phyloP scores from a whole-genome alignment of 1,140 invertebrate species.

The Acromyrmex echinatior region DNA sequence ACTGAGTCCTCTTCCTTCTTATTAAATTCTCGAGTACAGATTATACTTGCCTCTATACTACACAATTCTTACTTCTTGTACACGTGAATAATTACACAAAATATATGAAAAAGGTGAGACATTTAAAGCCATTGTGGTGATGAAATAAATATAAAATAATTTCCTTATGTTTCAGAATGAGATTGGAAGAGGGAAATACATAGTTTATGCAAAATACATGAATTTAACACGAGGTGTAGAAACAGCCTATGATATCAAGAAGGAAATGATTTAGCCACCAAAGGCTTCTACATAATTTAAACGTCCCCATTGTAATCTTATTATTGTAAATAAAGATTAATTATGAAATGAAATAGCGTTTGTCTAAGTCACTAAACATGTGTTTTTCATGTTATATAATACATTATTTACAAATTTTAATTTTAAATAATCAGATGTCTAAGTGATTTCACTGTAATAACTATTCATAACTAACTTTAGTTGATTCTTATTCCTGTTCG shows the following conservation, averaged over 20 bases:
- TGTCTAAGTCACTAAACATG: background rate
- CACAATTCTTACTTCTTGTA: background rate
- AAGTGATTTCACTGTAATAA: too few species aligned
- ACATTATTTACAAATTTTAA: constrained; percentile 1
- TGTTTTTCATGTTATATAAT: background rate
- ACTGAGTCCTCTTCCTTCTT: constrained; percentile 42
- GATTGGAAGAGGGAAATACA: constrained; percentile 35
- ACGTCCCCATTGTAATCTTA: background rate
- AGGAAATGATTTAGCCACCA: background rate
- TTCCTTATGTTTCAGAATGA: constrained; percentile 62
- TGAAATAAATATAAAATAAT: constrained; percentile 13
- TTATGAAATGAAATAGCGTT: background rate
- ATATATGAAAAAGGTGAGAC: constrained; percentile 17
- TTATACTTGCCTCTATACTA: background rate
- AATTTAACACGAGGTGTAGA: constrained; percentile 5
- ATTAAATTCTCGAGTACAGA: background rate
- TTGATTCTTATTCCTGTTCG: background rate
- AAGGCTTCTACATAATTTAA: constrained; percentile 36
- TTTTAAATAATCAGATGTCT: background rate
- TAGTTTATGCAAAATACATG: constrained; percentile 23
- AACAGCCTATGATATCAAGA: background rate
- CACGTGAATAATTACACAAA: constrained; percentile 22
- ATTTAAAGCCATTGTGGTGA: background rate
- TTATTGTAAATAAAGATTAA: constrained; percentile 50
- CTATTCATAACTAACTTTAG: constrained; percentile 19